phyloP scores from a whole-genome alignment of 2,888 invertebrate species.

The Cynaeus angustus region DNA sequence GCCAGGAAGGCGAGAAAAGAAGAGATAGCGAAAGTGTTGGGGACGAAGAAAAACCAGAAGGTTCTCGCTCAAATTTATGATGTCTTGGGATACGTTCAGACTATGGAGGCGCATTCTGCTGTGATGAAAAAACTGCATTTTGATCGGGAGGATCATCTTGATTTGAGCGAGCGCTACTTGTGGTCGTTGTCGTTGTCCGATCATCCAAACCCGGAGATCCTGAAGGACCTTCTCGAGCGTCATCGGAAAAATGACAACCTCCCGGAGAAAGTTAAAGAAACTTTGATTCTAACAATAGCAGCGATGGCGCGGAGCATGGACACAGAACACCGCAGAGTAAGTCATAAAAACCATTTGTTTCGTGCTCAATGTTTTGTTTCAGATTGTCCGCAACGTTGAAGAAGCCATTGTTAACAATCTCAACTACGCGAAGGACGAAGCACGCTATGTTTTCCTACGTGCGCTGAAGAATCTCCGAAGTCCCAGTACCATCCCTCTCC shows the following conservation, averaged over 20 bases:
- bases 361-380: conserved; percentile 52
- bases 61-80: conserved; percentile 80
- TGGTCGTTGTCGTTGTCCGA: conserved; percentile 82
- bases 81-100: conserved; percentile 81
- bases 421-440: conserved; percentile 71
- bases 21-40: conserved; percentile 76
- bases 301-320: conserved; percentile 75
- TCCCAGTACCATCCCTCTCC: conserved; percentile 74
- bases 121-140: conserved; percentile 79
- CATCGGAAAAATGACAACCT: conserved; percentile 72
- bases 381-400: conserved; percentile 69
- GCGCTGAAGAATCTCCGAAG: conserved; percentile 82
- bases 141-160: conserved; percentile 71
- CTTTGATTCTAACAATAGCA: conserved; percentile 78
- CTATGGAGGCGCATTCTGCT: conserved; percentile 79
- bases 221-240: conserved; percentile 72
- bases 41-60: conserved; percentile 75
- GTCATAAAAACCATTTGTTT: conserved; percentile 6
- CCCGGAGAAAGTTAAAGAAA: conserved; percentile 79
- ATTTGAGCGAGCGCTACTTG: conserved; percentile 80
- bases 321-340: conserved; percentile 53
- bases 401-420: conserved; percentile 67
- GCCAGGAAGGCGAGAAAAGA: conserved; percentile 76
- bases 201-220: conserved; percentile 76
- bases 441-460: conserved; percentile 77